Evolutionary conservation across 2,888 invertebrate species (phyloP).

Genomic region (Uropetala carovei): DNA sequence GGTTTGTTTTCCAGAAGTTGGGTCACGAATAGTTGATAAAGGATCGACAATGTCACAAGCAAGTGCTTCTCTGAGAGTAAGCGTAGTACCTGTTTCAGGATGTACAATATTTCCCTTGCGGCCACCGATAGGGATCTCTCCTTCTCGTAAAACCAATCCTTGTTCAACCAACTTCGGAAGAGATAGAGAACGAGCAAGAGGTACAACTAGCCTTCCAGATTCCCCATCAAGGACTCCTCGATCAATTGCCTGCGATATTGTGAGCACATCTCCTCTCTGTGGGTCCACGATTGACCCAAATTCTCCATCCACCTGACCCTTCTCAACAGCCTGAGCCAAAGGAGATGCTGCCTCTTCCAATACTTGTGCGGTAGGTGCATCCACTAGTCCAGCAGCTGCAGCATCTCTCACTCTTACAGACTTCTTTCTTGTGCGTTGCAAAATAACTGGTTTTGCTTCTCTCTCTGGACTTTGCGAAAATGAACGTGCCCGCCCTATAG

Average conservation of each 20-base stretch:
- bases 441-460: conserved; percentile 82
- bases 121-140: conserved; percentile 69
- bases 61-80: conserved; percentile 90
- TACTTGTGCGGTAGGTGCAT: conserved; percentile 84
- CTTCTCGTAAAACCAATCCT: conserved; percentile 86
- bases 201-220: conserved; percentile 84
- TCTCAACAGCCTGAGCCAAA: conserved; percentile 86
- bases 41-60: conserved; percentile 93
- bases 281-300: conserved; percentile 90
- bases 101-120: conserved; percentile 85
- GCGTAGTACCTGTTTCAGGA: conserved; percentile 88
- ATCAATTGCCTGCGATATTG: conserved; percentile 89
- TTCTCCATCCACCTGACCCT: conserved; percentile 83
- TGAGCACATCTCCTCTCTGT: conserved; percentile 86
- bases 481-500: conserved; percentile 80
- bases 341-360: conserved; percentile 82
- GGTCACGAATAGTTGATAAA: conserved; percentile 82
- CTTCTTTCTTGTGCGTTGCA: conserved; percentile 88
- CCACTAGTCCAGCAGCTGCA: conserved; percentile 86
- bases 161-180: conserved; percentile 90
- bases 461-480: conserved; percentile 78
- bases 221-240: conserved; percentile 88
- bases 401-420: conserved; percentile 87
- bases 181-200: conserved; percentile 87
- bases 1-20: conserved; percentile 80